Evolutionary conservation across 2,113 vertebrate genomes (phyloP).

Genomic region (Lepisosteus oculatus): DNA sequence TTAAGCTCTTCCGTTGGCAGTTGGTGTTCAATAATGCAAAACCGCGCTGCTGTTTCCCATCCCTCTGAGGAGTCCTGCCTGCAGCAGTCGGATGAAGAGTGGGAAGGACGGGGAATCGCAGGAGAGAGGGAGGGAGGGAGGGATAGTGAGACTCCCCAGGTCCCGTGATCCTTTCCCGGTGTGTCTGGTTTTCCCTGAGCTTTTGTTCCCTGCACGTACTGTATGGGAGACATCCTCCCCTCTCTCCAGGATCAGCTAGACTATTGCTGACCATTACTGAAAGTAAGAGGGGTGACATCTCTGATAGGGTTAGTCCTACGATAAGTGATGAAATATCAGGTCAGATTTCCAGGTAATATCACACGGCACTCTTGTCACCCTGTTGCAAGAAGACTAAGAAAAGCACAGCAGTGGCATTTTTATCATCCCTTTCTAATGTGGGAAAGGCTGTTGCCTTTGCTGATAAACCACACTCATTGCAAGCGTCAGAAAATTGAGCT

Average conservation of each 20-base stretch:
- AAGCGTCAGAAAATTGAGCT: too few relatives aligned
- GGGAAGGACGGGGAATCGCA: not conserved
- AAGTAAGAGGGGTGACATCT: not conserved
- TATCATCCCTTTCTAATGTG: not conserved
- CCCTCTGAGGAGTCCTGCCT: slow-evolving; percentile 46
- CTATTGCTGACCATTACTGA: not conserved
- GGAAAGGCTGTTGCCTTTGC: slow-evolving; percentile 1
- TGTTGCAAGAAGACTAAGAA: slow-evolving; percentile 10
- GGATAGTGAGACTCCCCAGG: not conserved
- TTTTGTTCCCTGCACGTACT: too few relatives aligned
- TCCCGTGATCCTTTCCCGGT: too few relatives aligned
- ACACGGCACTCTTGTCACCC: slow-evolving; percentile 35
- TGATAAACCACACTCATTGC: not conserved
- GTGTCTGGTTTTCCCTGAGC: too few relatives aligned
- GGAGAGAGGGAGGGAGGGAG: not conserved
- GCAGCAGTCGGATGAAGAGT: slow-evolving; percentile 59
- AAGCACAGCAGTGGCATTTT: not conserved
- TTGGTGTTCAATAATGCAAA: slow-evolving; percentile 65
- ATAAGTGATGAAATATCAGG: slow-evolving; percentile 57
- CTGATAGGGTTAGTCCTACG: slow-evolving; percentile 42
- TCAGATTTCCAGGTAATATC: slow-evolving; percentile 49
- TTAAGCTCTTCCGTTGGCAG: slow-evolving; percentile 27
- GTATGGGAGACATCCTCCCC: too few relatives aligned
- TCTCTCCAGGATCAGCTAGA: too few relatives aligned
- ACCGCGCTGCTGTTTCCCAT: slow-evolving; percentile 42